Base-by-base conservation (phyloP, 2,888 invertebrate species). In the Germaria angustata region DNA sequence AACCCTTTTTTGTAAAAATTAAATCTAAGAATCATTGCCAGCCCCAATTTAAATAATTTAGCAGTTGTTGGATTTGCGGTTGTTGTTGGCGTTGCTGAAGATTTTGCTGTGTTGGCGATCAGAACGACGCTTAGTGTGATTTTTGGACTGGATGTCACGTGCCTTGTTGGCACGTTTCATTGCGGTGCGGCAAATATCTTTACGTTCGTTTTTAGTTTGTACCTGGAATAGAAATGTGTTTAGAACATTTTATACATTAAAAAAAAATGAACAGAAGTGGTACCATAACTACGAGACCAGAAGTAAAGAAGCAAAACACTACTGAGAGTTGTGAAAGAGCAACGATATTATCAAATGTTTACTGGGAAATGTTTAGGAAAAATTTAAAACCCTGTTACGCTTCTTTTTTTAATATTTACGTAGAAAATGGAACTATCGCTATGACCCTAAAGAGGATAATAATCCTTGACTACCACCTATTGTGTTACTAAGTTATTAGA, bases 21-120 rank as follows among this genome's bases (percentile, higher is more conserved):
- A 72, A 49, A 72, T 11, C 13, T 65, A 9, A 49, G 8, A n/a
- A 11, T 8, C 22, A 24, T 5, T 11, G 11, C n/a, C n/a, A n/a
- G n/a, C n/a, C n/a, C 8, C 20, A 13, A 1, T n/a, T 24, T 3
- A 3, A 24, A 22, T 1, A n/a, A 24, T 63, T 84, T 86, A 86
- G 61, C 51, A 90, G 85, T 87, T 93, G 92, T 66, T 73, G 24
- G 93, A 93, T 92, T 93, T 93, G 90, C 94, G 93, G 88, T 93
- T 93, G 89, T 93, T 93, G 90, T 93, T 94, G 86, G 92, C 93
- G 84, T 93, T 92, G 86, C 93, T 93, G 87, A 92, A 91, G 86
- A 92, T 89, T 86, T 91, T 92, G 88, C 92, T 92, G 86, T 92
- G 92, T 86, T 92, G 92, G 87, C 89, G 87, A 85, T 93, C 93